These are phyloP conservation scores for Boleophthalmus pectinirostris DNA, from an alignment of 2,113 vertebrate genomes.

Conservation along the genomic window DNA sequence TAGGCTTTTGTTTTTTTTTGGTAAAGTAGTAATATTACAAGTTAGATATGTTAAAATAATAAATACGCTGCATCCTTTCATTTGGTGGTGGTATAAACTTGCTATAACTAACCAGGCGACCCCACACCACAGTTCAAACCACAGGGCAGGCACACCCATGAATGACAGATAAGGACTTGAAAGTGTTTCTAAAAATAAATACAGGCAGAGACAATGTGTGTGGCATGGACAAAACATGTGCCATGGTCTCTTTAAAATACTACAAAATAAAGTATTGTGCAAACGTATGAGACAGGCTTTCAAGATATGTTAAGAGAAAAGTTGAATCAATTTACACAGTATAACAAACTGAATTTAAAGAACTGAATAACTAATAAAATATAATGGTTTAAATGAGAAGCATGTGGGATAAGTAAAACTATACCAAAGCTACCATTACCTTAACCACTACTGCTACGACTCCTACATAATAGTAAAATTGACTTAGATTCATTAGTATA, in stretches of 20 bases:
- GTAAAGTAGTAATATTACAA: slow-evolving; percentile 24
- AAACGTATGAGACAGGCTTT: neutral
- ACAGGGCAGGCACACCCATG: slow-evolving; percentile 1
- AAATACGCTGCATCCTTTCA: slow-evolving; percentile 14
- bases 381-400: neutral
- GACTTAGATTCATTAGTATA: neutral
- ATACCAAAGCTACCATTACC: neutral
- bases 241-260: neutral
- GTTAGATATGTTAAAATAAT: slow-evolving; percentile 38
- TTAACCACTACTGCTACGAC: neutral
- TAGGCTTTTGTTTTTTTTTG: slow-evolving; percentile 42
- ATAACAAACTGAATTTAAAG: neutral
- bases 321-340: neutral
- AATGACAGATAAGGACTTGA: slow-evolving; percentile 3
- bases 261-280: neutral
- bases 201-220: slow-evolving; percentile 1
- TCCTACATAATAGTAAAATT: neutral
- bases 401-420: neutral
- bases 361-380: too few species aligned
- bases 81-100: slow-evolving; percentile 1
- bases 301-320: neutral
- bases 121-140: neutral
- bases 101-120: neutral
- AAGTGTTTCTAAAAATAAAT: slow-evolving; percentile 1
- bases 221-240: slow-evolving; percentile 2